Evolutionary conservation across 2,113 vertebrate species (phyloP).

Genomic region (Ciconia stormi): DNA sequence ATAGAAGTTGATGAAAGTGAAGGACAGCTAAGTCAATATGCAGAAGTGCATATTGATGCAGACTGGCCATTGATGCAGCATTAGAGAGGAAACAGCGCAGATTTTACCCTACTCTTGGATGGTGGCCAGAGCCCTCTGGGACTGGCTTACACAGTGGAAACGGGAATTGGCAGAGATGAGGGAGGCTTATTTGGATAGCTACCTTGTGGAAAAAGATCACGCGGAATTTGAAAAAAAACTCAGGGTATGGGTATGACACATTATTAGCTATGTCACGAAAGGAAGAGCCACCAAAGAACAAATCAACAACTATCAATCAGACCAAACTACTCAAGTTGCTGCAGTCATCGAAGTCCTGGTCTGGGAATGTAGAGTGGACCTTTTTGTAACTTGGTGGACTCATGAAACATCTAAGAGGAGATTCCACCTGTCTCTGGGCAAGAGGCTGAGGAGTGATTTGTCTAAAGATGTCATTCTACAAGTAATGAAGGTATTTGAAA

Average conservation of each 20-base stretch:
- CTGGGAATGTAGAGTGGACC: not conserved
- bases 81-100: not conserved
- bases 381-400: not conserved
- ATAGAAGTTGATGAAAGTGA: not conserved
- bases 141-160: not conserved
- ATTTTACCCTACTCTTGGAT: not conserved
- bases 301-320: not conserved
- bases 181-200: not conserved
- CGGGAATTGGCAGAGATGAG: not conserved
- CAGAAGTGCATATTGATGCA: not conserved
- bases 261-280: not conserved
- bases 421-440: not conserved
- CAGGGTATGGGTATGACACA: not conserved
- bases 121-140: not conserved
- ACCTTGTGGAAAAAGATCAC: not conserved
- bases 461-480: not conserved
- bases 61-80: not conserved
- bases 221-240: not conserved
- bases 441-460: not conserved
- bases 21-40: not conserved
- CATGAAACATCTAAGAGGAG: not conserved
- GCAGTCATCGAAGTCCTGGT: not conserved
- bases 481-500: not conserved
- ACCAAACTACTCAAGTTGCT: not conserved
- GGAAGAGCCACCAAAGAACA: not conserved